These are phyloP conservation scores for Sinotaia quadrata DNA, from an alignment of 2,888 invertebrate species.

Conservation along the genomic window DNA sequence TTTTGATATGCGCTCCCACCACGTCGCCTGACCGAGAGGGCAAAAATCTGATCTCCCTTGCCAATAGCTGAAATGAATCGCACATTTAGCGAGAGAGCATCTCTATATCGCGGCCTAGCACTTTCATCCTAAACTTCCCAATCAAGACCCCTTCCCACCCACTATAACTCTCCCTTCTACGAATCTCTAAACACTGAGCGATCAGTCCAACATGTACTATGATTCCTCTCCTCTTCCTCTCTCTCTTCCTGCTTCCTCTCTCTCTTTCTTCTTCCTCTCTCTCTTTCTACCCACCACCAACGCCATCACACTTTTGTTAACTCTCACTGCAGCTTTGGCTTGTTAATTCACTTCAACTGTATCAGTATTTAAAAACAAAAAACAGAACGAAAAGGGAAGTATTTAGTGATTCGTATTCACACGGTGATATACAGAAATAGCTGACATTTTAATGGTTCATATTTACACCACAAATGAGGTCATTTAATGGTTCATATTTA, in stretches of 20 bases:
- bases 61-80: constrained; percentile 16
- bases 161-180: background rate
- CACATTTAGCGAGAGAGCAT: constrained; percentile 20
- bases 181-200: background rate
- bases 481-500: no score
- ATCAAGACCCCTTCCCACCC: background rate
- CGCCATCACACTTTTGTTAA: background rate
- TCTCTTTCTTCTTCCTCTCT: background rate
- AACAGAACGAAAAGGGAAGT: no score
- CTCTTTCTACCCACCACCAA: background rate
- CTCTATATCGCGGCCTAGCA: constrained; percentile 4
- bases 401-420: no score
- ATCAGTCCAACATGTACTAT: background rate
- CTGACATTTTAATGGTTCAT: no score
- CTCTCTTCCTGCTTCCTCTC: background rate
- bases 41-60: constrained; percentile 9
- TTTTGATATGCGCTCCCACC: constrained; percentile 21
- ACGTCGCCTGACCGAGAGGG: constrained; percentile 1
- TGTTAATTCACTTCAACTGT: no score
- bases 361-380: no score
- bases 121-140: background rate
- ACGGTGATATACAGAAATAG: no score
- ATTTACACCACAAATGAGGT: no score
- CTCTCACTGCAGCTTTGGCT: no score
- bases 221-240: background rate